Evolutionary conservation across 2,797 vertebrate genomes (phyloP).

Genomic region (Lagodon rhomboides): DNA sequence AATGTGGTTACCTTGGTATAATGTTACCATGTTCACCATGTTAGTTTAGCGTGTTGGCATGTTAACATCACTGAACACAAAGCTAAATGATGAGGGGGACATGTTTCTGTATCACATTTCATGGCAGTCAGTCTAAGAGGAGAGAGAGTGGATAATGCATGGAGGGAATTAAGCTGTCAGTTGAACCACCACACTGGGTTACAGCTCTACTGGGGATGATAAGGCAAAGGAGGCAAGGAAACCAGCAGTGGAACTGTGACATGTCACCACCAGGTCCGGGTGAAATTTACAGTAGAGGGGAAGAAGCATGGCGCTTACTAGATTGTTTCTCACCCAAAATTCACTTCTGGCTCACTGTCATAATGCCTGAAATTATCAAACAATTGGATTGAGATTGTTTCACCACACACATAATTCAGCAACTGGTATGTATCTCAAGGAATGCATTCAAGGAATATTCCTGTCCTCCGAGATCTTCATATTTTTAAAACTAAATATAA

Average conservation of each 20-base stretch:
- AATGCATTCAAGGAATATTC: not conserved
- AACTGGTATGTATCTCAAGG: not conserved
- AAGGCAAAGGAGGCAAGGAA: constrained; percentile 14
- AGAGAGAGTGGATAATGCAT: constrained; percentile 19
- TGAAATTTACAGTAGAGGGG: not conserved
- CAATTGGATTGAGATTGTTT: constrained; percentile 11
- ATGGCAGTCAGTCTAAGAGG: not conserved
- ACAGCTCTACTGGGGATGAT: constrained; percentile 23
- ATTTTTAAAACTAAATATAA: constrained; percentile 12
- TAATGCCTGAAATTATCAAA: constrained; percentile 11
- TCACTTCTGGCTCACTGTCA: not conserved
- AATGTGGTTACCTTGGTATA: not conserved
- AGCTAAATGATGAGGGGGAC: not conserved
- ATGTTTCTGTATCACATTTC: not conserved
- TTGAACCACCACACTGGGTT: constrained; percentile 17
- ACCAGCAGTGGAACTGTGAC: constrained; percentile 1
- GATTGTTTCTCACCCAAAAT: constrained; percentile 1
- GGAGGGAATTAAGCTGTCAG: constrained; percentile 16
- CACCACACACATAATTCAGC: constrained; percentile 5
- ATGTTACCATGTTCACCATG: not conserved
- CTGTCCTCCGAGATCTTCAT: not conserved
- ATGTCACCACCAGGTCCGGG: constrained; percentile 1
- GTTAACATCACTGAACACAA: not conserved
- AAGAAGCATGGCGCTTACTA: not conserved
- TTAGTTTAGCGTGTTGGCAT: not conserved